Evolutionary conservation across 2,888 invertebrate genomes (phyloP), one percentile per base, ranked within the genome.

Genomic region (Drosophila heteroneura): DNA sequence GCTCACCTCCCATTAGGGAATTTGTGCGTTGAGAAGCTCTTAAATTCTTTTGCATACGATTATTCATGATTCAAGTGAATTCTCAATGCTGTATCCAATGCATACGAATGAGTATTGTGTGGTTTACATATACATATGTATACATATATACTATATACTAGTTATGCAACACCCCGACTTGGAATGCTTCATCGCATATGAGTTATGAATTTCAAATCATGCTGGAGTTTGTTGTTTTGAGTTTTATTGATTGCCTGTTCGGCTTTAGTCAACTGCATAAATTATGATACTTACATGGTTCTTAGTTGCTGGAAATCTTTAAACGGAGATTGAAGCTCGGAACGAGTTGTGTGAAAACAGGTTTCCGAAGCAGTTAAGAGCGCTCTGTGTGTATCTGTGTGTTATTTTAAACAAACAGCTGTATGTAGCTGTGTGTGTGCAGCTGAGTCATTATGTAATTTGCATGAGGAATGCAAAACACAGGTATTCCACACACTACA

Each of bases 401-500:
- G 39, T 22, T 16, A 2, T 26, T 47, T 47, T 9, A 26, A 26
- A 22, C 22, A 19, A 37, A 52, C 41, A 41, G 51, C 51, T 51
- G n/a, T 57, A 28, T 57, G 54, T 7, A 26, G 22, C 12, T 57
- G 30, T 28, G 28, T 67, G 26, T 52, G 26, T 60, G 28, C 41
- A 53, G 53, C 62, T 79, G 76, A 79, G 57, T 82, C 76, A 81
- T 80, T 76, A 76, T 65, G 39, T 74, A 64, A 83, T 71, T 81
- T 79, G 57, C 51, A 60, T 72, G 49, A 57, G 68, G 64, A 54
- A 75, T 79, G 54, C 62, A 12, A 62, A 63, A 63, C n/a, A 44
- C 60, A 44, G 35, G 30, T 44, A 61, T 57, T 68, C 19, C 54
- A 51, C 26, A 32, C 57, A 47, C 59, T 33, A 26, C 44, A 44